Evolutionary conservation across 2,113 vertebrate genomes (phyloP), one percentile per base, ranked within the genome.

Genomic region (Mola mola): DNA sequence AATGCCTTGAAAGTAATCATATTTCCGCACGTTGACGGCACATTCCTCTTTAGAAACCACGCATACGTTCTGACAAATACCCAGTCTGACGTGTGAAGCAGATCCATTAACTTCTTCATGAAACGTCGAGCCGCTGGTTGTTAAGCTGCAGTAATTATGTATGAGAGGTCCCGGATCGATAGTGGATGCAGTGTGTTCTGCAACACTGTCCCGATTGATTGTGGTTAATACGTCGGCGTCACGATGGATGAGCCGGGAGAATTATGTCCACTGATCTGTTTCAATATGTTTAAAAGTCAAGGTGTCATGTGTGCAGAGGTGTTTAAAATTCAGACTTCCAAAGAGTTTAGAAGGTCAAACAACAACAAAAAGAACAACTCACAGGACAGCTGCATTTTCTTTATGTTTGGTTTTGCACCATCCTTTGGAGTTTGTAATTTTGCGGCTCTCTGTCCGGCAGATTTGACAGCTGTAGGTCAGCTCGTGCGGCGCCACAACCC

Each of bases 401-500:
- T 4, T 3, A 25, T 20, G 4, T n/a, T 43, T 49, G 11, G 29
- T 10, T n/a, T n/a, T n/a, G n/a, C n/a, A n/a, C n/a, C n/a, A n/a
- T n/a, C n/a, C n/a, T 37, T 24, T 19, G 36, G 41, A 22, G n/a
- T 68, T n/a, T 46, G 13, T 68, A 20, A 51, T 46, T 56, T 12
- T 57, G n/a, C 1, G 8, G 43, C 12, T 55, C 5, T 71, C 16
- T 2, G 0, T 60, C 51, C 16, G 4, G 17, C 79, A 89, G 87
- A 83, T 26, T 48, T 89, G 51, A 72, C 78, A 17, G 75, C 82
- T 8, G 46, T 92, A 59, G 82, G 80, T 76, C 38, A 55, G 22
- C 75, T 91, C 9, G 79, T 92, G 75, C 53, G 38, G 2, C 60
- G 92, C 58, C 95, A 97, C 0, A 88, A 98, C 43, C 87, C 95